Base-by-base conservation (phyloP, 2,113 vertebrate species). In the Trinectes maculatus region DNA sequence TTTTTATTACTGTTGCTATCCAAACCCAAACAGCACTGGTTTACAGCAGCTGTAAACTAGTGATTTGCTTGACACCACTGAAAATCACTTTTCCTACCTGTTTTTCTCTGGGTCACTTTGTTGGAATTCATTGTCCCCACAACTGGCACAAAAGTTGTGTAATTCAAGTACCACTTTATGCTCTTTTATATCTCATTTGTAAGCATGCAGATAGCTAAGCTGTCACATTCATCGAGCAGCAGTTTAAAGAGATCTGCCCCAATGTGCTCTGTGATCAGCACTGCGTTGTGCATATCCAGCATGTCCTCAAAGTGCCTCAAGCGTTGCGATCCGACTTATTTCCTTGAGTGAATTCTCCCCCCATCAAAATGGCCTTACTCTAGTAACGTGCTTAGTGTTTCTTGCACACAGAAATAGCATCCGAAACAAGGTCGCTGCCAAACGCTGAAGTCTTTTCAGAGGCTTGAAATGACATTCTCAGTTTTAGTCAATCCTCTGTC, bases 321-420 rank as follows among this genome's bases (percentile, higher is more conserved):
- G 79, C 84, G 56, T 65, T 62, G 39, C 40, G 39, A 89, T 87
- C 80, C 81, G 85, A 86, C 87, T 92, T 89, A 83, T 87, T 86
- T 85, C 82, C 80, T 77, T 82, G 69, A 87, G 80, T 84, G 77
- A 89, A 65, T 85, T 85, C 80, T 70, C 74, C 70, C 10, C 65
- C 68, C 79, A 78, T 90, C 77, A 82, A 84, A 89, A 91, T 80
- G 54, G 55, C 82, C 86, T 87, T 85, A 86, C 78, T 87, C 74
- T 83, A 64, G 63, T 91, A 90, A 88, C 86, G 58, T 85, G 88
- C 86, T 91, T 89, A 89, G 85, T 60, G 74, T 74, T 85, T 84
- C 85, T 82, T 85, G 61, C 64, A 78, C 75, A 82, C 85, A 79
- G 82, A 86, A 91, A 89, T 89, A 87, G 84, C 84, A 86, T 71